Percentiles rank a stretch among this genome's conserved stretches.
phyloP scores from a whole-genome alignment of 2,888 invertebrate species.

The Embidobia sp. region DNA sequence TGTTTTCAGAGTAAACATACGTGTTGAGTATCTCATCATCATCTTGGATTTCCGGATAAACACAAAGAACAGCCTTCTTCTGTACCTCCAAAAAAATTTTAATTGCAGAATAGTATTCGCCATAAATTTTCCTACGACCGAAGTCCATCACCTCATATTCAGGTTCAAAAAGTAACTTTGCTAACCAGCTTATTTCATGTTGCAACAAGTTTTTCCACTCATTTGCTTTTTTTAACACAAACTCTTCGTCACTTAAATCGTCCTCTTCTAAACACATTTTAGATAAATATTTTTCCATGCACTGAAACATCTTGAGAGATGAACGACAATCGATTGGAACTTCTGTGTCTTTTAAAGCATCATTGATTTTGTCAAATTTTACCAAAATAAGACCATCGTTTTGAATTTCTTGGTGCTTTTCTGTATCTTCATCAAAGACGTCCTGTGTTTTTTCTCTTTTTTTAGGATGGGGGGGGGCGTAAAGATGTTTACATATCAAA shows the following conservation, averaged over 20 bases:
- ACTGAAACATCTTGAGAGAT: slow-evolving; percentile 15
- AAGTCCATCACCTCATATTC: slow-evolving; percentile 46
- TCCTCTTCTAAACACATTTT: neutral
- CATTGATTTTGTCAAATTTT: neutral
- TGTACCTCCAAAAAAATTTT: slow-evolving; percentile 71
- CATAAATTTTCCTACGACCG: slow-evolving; percentile 60
- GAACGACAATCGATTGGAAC: neutral
- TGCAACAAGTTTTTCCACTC: slow-evolving; percentile 73
- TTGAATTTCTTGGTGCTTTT: no score
- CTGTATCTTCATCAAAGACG: no score
- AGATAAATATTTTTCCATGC: slow-evolving; percentile 14
- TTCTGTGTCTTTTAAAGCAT: neutral
- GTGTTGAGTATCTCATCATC: slow-evolving; percentile 73
- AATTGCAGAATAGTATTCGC: slow-evolving; percentile 67
- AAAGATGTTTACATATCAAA: no score
- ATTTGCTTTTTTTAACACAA: slow-evolving; percentile 59
- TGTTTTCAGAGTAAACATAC: slow-evolving; percentile 67
- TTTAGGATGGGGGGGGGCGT: no score
- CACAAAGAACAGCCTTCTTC: slow-evolving; percentile 72
- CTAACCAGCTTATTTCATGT: slow-evolving; percentile 71
- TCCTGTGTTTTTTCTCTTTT: no score
- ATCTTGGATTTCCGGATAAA: slow-evolving; percentile 75
- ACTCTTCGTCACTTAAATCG: slow-evolving; percentile 38
- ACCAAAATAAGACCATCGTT: no score
- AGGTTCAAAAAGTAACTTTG: slow-evolving; percentile 48